These are phyloP conservation scores for Austrolebias charrua DNA, from an alignment of 2,797 vertebrate species.

Conservation along the genomic window DNA sequence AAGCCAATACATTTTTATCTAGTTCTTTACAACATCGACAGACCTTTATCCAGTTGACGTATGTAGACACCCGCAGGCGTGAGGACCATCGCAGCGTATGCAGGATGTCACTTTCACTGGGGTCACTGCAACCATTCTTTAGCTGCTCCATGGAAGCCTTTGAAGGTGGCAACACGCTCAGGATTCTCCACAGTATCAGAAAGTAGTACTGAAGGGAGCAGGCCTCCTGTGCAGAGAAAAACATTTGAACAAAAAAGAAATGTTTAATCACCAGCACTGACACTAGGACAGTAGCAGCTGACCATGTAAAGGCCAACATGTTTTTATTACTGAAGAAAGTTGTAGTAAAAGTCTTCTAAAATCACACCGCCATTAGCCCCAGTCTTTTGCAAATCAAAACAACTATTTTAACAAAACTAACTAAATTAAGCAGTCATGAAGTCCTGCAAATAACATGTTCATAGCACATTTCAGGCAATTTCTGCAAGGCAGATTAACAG, in stretches of 20 bases:
- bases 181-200: conserved; percentile 92
- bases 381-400: neutral
- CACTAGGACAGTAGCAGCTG: neutral
- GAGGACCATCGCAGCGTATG: conserved; percentile 97
- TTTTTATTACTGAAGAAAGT: neutral
- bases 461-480: neutral
- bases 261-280: neutral
- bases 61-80: conserved; percentile 87
- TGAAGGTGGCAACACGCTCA: conserved; percentile 93
- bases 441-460: neutral
- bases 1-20: neutral
- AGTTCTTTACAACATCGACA: conserved; percentile 8
- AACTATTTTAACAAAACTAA: neutral
- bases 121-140: conserved; percentile 84
- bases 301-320: neutral
- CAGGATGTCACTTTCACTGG: conserved; percentile 93
- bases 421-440: too few species aligned
- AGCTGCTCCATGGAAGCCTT: conserved; percentile 92
- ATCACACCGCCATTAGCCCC: too few species aligned
- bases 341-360: too few species aligned
- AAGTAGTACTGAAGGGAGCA: conserved; percentile 98
- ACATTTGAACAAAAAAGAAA: neutral
- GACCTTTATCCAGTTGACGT: conserved; percentile 94
- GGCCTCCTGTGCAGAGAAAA: conserved; percentile 84
- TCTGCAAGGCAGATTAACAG: neutral